A percentile compares a stretch with the other conserved stretches of the same genome.
Conservation (phyloP, 2,888 invertebrate species). For the Melinopterus prodromus region DNA sequence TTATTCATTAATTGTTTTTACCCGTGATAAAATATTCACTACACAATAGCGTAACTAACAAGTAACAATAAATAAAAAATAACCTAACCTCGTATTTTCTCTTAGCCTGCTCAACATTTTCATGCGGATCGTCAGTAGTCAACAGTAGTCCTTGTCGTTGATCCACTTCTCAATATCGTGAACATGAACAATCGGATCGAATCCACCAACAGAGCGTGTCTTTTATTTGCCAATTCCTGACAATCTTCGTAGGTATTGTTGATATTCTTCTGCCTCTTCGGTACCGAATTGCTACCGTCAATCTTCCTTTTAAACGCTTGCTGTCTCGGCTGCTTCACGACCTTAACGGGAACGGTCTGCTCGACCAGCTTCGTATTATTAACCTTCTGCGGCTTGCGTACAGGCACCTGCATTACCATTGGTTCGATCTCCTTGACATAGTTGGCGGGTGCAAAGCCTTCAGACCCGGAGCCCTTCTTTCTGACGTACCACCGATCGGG, state of each 20-base stretch:
- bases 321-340: slow-evolving; percentile 57
- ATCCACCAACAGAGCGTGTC: slow-evolving; percentile 88
- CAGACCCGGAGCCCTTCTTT: slow-evolving; percentile 82
- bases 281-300: slow-evolving; percentile 78
- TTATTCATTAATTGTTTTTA: too few species aligned
- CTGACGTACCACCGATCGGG: slow-evolving; percentile 99
- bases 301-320: slow-evolving; percentile 57
- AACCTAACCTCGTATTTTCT: slow-evolving; percentile 87
- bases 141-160: slow-evolving; percentile 93
- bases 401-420: slow-evolving; percentile 83
- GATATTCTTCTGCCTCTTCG: slow-evolving; percentile 80
- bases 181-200: slow-evolving; percentile 92
- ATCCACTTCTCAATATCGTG: slow-evolving; percentile 98
- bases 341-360: slow-evolving; percentile 82
- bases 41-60: too few species aligned
- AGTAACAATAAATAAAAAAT: too few species aligned
- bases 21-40: too few species aligned
- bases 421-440: slow-evolving; percentile 94
- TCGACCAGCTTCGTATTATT: slow-evolving; percentile 90
- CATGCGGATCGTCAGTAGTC: slow-evolving; percentile 81
- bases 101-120: slow-evolving; percentile 91
- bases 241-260: slow-evolving; percentile 85
- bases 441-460: slow-evolving; percentile 98
- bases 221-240: slow-evolving; percentile 78
- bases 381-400: slow-evolving; percentile 85